Evolutionary conservation across 1,140 invertebrate species (phyloP).

Genomic region (Lithobius niger): DNA sequence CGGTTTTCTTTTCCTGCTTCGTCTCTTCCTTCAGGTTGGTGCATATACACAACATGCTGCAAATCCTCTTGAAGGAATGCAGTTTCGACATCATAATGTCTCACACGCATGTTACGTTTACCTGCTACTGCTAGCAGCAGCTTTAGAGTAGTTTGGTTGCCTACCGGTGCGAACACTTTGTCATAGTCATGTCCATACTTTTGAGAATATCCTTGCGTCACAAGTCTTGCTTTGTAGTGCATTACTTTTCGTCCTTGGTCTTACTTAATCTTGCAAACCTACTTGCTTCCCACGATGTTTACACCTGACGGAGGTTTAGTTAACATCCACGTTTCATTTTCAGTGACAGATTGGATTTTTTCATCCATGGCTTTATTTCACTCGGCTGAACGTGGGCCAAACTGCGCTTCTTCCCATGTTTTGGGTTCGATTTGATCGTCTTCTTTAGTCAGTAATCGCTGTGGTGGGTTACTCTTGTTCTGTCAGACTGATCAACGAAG

Average conservation of each 20-base stretch:
- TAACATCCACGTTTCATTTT: background rate
- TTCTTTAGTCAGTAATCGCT: no score
- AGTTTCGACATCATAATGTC: background rate
- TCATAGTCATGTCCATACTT: background rate
- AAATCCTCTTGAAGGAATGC: background rate
- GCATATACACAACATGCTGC: background rate
- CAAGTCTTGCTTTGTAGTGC: background rate
- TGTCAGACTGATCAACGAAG: no score
- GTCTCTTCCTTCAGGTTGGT: background rate
- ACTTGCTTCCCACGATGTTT: background rate
- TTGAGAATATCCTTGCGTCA: background rate
- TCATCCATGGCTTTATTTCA: background rate
- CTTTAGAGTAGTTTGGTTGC: no score
- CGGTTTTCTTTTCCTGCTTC: background rate
- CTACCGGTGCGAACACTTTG: background rate
- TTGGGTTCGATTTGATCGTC: no score
- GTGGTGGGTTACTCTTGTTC: no score
- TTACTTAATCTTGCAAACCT: background rate
- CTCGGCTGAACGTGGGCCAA: background rate
- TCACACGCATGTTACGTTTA: background rate
- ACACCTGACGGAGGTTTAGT: background rate
- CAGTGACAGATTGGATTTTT: background rate
- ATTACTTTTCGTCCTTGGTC: background rate
- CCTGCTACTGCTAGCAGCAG: background rate
- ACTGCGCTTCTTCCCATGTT: background rate